These are phyloP conservation scores for Muscicapa comitata DNA, from an alignment of 2,797 vertebrate species.

Conservation along the genomic window DNA sequence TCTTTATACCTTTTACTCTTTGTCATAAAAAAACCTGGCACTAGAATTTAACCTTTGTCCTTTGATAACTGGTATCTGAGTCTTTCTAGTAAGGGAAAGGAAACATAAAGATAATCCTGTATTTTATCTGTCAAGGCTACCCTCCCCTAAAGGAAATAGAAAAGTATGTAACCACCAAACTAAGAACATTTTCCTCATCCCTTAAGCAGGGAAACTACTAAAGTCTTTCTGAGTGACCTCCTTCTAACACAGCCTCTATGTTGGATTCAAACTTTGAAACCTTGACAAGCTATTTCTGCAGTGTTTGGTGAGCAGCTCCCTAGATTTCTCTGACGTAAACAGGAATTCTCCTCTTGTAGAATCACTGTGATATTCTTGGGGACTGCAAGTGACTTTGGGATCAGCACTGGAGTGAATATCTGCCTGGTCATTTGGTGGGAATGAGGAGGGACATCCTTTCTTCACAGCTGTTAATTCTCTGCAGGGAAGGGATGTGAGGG, in stretches of 20 bases:
- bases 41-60: neutral
- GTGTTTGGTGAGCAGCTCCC: neutral
- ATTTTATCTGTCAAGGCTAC: neutral
- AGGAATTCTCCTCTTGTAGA: neutral
- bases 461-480: neutral
- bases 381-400: neutral
- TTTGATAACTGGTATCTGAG: neutral
- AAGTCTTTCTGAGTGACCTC: neutral
- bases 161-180: neutral
- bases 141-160: neutral
- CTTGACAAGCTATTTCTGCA: neutral
- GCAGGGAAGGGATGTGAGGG: neutral
- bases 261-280: neutral
- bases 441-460: neutral
- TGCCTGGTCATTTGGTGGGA: neutral
- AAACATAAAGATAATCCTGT: neutral
- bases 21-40: neutral
- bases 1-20: neutral
- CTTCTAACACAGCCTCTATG: neutral
- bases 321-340: neutral
- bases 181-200: neutral
- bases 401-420: neutral
- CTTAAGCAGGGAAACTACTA: neutral
- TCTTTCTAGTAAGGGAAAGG: neutral
- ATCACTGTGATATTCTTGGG: accelerated